phyloP scores from a whole-genome alignment of 1,140 invertebrate species.

The Drosophila kikkawai region DNA sequence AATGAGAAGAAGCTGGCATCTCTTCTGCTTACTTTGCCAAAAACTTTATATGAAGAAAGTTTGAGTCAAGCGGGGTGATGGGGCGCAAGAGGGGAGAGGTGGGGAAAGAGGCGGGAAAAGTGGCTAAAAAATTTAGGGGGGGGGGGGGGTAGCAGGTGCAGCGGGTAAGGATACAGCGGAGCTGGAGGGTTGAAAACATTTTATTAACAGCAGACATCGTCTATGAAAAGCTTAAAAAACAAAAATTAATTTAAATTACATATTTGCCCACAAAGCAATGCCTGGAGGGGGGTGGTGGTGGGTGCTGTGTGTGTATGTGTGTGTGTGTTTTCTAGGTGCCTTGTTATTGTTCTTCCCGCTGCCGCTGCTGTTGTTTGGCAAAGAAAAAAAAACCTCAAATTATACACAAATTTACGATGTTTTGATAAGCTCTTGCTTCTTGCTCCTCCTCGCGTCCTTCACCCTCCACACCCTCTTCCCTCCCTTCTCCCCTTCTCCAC shows the following conservation, averaged over 20 bases:
- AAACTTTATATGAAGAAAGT: constrained; percentile 66
- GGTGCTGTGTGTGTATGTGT: no score
- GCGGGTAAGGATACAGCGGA: background rate
- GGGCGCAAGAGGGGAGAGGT: background rate
- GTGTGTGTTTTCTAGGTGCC: constrained; percentile 12
- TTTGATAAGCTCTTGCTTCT: constrained; percentile 38
- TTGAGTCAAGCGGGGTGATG: constrained; percentile 25
- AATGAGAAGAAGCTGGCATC: constrained; percentile 35
- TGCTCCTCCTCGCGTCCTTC: background rate
- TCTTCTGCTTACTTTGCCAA: constrained; percentile 63
- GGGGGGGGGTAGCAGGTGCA: background rate
- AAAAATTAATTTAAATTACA: constrained; percentile 70
- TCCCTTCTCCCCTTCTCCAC: background rate
- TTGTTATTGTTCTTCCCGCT: constrained; percentile 24
- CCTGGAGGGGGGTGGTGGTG: background rate
- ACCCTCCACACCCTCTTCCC: background rate
- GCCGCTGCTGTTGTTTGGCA: constrained; percentile 46
- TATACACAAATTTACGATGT: constrained; percentile 66
- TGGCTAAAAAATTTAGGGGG: background rate
- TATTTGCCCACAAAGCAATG: constrained; percentile 63
- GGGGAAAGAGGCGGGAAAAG: background rate
- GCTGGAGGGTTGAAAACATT: constrained; percentile 31
- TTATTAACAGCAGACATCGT: constrained; percentile 53
- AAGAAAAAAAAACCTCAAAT: constrained; percentile 64
- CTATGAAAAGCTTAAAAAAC: constrained; percentile 64